Evolutionary conservation across 1,140 invertebrate genomes (phyloP), one percentile per base, ranked within the genome.

Genomic region (Lasioglossum albipes): DNA sequence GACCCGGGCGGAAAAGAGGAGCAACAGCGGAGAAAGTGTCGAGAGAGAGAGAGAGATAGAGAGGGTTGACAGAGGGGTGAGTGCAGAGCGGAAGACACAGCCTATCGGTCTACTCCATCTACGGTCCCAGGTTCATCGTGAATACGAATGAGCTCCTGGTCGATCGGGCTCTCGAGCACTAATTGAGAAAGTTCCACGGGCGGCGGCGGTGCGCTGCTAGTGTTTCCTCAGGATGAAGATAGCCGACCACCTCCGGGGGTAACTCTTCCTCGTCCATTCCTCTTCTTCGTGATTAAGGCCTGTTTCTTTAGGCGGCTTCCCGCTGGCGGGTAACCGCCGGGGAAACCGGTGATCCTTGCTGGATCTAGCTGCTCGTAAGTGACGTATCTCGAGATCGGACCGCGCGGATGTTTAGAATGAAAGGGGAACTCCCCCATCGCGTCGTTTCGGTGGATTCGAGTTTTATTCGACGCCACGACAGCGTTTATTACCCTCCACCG

Each of bases 101-200:
- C 7, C 41, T 83, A 80, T 76, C 83, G 76, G 54, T 59, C 31
- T 74, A 36, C 54, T 78, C 45, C 80, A 67, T 76, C 79, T 84
- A 85, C 77, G 85, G 84, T 79, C 59, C 73, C 67, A 54, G 57
- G 31, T 76, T 86, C 82, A 86, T 87, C 85, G 81, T 87, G 88
- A 89, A 89, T 89, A 85, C 85, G 81, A 89, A 89, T 86, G 85
- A 89, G 85, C 69, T 84, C 49, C 76, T 69, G 86, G 86, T 86
- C 82, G 88, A 89, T 89, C 80, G 81, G 79, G 75, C 82, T 78
- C 45, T 78, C 45, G 66, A 81, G 78, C 80, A 83, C 84, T 89
- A 88, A 89, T 89, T 89, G 88, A 89, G 88, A 89, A 89, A 89
- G 85, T 89, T 89, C 66, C 49, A 72, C 72, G 68, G 27, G 74